These are phyloP conservation scores for Haplotaxodon microlepis DNA, from an alignment of 2,113 vertebrate genomes.

Conservation along the genomic window DNA sequence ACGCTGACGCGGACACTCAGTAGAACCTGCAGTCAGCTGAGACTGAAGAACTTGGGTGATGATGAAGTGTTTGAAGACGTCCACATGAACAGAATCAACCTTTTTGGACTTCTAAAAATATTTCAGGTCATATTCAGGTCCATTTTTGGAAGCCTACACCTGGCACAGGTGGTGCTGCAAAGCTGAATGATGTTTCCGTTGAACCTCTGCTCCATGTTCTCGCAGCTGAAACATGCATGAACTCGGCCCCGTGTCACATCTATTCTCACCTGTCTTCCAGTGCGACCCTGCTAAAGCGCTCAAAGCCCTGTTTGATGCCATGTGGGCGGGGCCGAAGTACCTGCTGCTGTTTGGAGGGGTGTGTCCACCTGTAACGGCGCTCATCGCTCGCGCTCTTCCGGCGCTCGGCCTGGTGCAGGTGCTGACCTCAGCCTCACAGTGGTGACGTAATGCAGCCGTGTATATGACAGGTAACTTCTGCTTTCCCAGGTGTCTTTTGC, in stretches of 20 bases:
- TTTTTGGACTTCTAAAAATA: background rate
- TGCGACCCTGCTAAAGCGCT: constrained; percentile 39
- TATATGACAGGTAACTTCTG: background rate
- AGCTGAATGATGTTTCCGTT: background rate
- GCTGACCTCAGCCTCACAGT: background rate
- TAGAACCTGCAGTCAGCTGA: background rate
- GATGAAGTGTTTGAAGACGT: background rate
- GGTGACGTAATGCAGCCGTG: background rate
- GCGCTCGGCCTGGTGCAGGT: constrained; percentile 82
- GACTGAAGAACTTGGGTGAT: background rate
- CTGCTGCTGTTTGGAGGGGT: constrained; percentile 87
- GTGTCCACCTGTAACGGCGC: constrained; percentile 83
- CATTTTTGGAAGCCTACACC: background rate
- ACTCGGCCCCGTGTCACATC: background rate
- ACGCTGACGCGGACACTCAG: background rate
- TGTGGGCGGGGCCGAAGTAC: constrained; percentile 85
- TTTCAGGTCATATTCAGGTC: background rate
- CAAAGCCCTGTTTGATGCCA: constrained; percentile 88
- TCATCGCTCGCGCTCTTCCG: constrained; percentile 84
- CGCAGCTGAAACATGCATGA: background rate
- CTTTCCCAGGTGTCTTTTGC: constrained; percentile 83
- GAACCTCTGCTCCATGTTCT: background rate
- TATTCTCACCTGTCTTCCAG: background rate
- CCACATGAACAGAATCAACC: background rate
- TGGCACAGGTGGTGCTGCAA: background rate